phyloP scores from a whole-genome alignment of 1,140 invertebrate species.

The Macrocentrus cingulum region DNA sequence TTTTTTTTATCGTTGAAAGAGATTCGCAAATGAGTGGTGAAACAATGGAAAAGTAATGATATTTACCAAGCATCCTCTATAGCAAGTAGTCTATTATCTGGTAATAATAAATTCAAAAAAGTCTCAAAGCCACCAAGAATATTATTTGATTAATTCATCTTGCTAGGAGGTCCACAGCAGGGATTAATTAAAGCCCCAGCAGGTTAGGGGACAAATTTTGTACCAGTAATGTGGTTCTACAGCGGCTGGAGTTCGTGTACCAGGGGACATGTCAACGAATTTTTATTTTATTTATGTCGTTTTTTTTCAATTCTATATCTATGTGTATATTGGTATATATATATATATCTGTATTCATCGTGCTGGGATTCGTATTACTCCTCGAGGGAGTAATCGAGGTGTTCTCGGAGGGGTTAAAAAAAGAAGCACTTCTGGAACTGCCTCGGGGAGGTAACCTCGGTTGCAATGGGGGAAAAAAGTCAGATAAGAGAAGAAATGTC shows the following conservation, averaged over 20 bases:
- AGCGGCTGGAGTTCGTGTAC: not conserved
- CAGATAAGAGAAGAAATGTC: slow-evolving; percentile 1
- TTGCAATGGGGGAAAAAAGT: slow-evolving; percentile 1
- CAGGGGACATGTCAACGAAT: slow-evolving; percentile 15
- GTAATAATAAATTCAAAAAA: not conserved
- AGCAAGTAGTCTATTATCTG: too few species aligned
- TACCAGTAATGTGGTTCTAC: not conserved
- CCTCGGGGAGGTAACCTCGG: slow-evolving; percentile 17
- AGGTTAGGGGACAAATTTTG: slow-evolving; percentile 6
- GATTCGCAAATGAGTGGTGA: too few species aligned
- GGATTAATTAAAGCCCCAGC: too few species aligned
- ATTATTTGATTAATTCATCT: not conserved
- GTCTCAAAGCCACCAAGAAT: not conserved
- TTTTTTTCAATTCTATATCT: not conserved
- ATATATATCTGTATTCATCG: not conserved
- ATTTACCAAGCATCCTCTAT: too few species aligned
- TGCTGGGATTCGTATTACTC: not conserved
- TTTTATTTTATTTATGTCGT: too few species aligned
- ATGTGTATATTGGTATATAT: not conserved
- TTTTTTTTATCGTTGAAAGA: too few species aligned
- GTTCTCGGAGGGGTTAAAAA: slow-evolving; percentile 11
- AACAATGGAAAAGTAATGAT: too few species aligned
- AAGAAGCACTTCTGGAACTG: slow-evolving; percentile 19
- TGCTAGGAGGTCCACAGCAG: not conserved
- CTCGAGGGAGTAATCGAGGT: slow-evolving; percentile 20